Base-by-base conservation (phyloP, 64 coral and sea anemone species). In the Actinia equina region DNA sequence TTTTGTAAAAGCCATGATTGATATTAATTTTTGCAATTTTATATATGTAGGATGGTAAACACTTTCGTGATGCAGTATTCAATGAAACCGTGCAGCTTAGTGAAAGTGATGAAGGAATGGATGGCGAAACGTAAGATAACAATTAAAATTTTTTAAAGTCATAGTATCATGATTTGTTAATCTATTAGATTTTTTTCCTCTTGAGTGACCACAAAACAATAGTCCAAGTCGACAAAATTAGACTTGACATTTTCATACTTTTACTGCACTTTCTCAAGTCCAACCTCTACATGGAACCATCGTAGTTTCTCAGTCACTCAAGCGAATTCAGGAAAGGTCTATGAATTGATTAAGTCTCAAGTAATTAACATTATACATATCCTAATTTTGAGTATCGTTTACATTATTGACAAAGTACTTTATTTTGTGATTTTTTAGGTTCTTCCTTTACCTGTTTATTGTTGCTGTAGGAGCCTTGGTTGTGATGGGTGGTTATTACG, bases 401-500 rank as follows among this genome's bases (percentile, higher is more conserved):
- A 54, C 12, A 12, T 54, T 12, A 54, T 54, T 54, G 6, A 54
- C 6, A 20, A 17, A 63, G 6, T 22, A 63, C 17, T 30, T 78
- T 17, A 52, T 67, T 71, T 11, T 71, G 0, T 71, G 11, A 5
- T 20, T 22, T 59, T 86, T 56, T 77, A 98, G 95, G 70, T 99
- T 99, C 84, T 99, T 99, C 88, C 88, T 99, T 49, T 99, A 99
- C 58, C 86, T 99, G 54, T 99, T 99, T 85, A 83, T 99, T 23
- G 93, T 83, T 84, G 97, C 97, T 43, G 80, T 99, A 80, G 93
- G 87, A 20, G 83, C 95, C 26, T 56, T 99, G 11, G 67, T 99
- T 11, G 41, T 93, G 13, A 93, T 99, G 90, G 97, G 81, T 74
- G 97, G 85, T 13, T 93, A 99, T 37, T 99, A 99, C 88, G 79